Evolutionary conservation across 2,797 vertebrate species (phyloP), one percentile per base, ranked within the genome.

Genomic region (Sandelia bainsii): DNA sequence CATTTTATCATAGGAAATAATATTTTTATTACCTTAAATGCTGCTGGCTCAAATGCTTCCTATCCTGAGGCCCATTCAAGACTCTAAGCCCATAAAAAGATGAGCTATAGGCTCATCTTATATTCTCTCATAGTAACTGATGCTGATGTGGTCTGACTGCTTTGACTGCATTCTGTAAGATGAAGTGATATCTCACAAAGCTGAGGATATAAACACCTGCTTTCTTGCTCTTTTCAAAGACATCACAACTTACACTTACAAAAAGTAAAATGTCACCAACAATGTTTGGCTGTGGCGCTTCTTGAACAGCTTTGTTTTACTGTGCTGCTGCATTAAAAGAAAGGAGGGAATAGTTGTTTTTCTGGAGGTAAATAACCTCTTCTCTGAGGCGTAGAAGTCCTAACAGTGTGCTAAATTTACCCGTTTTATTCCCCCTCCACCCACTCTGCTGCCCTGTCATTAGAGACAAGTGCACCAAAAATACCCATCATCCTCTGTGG

Each of bases 401-500:
- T 83, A 84, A 90, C 87, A 74, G 72, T 84, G 85, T 71, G 76
- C 90, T 91, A 93, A 93, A 93, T 91, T 89, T 92, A 92, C 81
- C 81, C 74, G 12, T 82, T 87, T 83, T 87, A 81, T 83, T 90
- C 84, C 86, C 83, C 83, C 73, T 91, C 84, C 85, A 70, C 89
- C 83, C 86, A 88, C 85, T 83, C 73, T 0, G 57, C 84, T 86
- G 87, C 89, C 88, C 89, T 90, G 88, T 92, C 93, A 93, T 92
- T 92, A 89, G 83, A 92, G 81, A 88, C 81, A 91, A 93, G 88
- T 83, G 83, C 78, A 88, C 89, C 90, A 90, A 90, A 92, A 93
- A 93, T 92, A 92, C 86, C 84, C 82, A 22, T 81, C 83, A 78
- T 88, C 82, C 86, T 87, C 79, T 79, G 85, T 78, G 81, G 84